Base-by-base conservation (phyloP, 2,797 vertebrate genomes). In the Amblyopsis hoosieri region DNA sequence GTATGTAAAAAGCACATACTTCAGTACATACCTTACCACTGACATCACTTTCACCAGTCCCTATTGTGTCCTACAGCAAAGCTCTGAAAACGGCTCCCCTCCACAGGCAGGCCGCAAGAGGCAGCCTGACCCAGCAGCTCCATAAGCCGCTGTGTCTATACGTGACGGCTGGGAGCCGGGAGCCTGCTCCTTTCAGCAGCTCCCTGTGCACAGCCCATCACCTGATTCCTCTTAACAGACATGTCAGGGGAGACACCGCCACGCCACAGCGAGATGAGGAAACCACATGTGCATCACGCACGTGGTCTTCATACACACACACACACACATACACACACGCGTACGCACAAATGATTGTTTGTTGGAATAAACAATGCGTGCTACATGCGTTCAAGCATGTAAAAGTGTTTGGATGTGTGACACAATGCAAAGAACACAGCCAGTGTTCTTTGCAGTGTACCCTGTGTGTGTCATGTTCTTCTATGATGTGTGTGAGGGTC, bases 251-350 rank as follows among this genome's bases (percentile, higher is more conserved):
- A 86, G 78, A 86, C 69, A 68, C 75, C 57, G 60, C 71, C 71
- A 63, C 19, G 75, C 72, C 77, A 85, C 79, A 45, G 51, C 58
- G 70, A 72, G 77, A 89, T 84, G 85, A 81, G 81, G 73, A 89
- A 88, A 87, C 81, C 84, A 88, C 78, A 88, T 90, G 85, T 81
- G 86, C 71, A 74, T 80, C 64, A 76, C 64, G 67, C 67, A 62
- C 64, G 62, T 62, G 54, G 62, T 66, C 54, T 78, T 49, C 60
- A 29, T 63, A 23, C 45, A 50, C 17, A 17, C 46, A 45, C 17
- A 12, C 4, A 29, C 53, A 57, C 10, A 10, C 45, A 42, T 54
- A 10, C 19, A 29, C 45, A 48, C 14, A 46, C 49, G n/a, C 13
- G 23, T 45, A 29, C 33, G 2, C 13, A 51, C 31, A 55, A 17